These are phyloP conservation scores for Leptodactylus fuscus DNA, from an alignment of 2,113 vertebrate genomes.

Conservation along the genomic window DNA sequence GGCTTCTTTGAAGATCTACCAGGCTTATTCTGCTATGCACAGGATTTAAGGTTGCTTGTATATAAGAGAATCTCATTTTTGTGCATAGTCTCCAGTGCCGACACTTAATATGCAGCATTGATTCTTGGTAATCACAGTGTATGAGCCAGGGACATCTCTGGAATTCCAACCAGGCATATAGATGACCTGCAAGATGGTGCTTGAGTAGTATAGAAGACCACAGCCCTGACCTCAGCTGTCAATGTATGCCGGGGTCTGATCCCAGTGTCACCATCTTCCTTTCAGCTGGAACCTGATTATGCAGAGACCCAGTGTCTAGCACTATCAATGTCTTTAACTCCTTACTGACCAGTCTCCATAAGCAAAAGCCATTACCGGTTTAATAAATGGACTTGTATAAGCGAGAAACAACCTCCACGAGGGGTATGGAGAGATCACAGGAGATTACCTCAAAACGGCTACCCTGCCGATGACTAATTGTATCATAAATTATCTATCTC, in stretches of 20 bases:
- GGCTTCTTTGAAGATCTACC: conserved; percentile 17
- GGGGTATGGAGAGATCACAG: neutral
- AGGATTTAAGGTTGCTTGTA: neutral
- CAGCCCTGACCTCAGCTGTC: neutral
- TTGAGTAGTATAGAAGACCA: neutral
- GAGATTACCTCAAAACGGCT: neutral
- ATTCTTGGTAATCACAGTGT: conserved; percentile 16
- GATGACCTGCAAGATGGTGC: neutral
- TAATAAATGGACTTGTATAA: neutral
- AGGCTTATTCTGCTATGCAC: neutral
- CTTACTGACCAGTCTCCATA: neutral
- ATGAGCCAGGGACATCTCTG: neutral
- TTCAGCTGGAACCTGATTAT: neutral
- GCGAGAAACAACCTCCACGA: too few species aligned
- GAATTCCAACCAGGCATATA: conserved; percentile 9
- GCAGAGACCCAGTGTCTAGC: neutral
- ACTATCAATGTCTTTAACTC: neutral
- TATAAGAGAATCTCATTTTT: neutral
- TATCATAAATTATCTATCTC: neutral
- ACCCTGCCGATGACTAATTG: neutral
- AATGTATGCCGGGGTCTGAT: neutral
- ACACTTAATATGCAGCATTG: neutral
- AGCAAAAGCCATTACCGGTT: too few species aligned
- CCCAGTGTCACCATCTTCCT: neutral
- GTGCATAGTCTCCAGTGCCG: neutral